phyloP scores from a whole-genome alignment of 2,113 vertebrate species.

The Apodemus speciosus region DNA sequence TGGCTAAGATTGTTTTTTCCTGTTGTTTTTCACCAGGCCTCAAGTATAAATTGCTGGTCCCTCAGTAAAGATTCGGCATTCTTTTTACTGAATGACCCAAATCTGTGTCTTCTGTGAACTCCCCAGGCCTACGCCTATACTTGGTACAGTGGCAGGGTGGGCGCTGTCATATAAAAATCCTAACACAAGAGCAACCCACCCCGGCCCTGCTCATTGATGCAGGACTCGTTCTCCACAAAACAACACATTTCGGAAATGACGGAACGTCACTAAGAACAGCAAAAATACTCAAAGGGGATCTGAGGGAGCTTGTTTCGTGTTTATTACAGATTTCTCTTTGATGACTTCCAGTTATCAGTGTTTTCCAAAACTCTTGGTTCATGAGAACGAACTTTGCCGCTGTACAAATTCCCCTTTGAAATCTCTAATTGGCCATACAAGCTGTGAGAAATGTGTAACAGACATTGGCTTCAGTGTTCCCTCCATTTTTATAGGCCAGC shows the following conservation, averaged over 20 bases:
- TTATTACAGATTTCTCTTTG: slow-evolving; percentile 27
- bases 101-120: too few species aligned
- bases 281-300: neutral
- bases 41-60: too few species aligned
- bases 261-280: neutral
- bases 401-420: slow-evolving; percentile 45
- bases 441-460: slow-evolving; percentile 34
- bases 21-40: too few species aligned
- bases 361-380: slow-evolving; percentile 54
- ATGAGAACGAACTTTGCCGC: slow-evolving; percentile 39
- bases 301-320: neutral
- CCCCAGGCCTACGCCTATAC: too few species aligned
- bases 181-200: neutral
- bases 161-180: too few species aligned
- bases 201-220: neutral
- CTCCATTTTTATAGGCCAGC: slow-evolving; percentile 47
- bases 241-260: neutral
- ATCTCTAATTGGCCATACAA: slow-evolving; percentile 48
- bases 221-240: neutral
- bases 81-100: too few species aligned
- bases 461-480: neutral
- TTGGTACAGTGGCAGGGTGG: too few species aligned
- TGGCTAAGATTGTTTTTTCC: too few species aligned
- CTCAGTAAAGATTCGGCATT: too few species aligned
- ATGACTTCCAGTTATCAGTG: slow-evolving; percentile 33